These are phyloP conservation scores for Rhagonycha fulva DNA, from an alignment of 2,888 invertebrate species.

Conservation along the genomic window DNA sequence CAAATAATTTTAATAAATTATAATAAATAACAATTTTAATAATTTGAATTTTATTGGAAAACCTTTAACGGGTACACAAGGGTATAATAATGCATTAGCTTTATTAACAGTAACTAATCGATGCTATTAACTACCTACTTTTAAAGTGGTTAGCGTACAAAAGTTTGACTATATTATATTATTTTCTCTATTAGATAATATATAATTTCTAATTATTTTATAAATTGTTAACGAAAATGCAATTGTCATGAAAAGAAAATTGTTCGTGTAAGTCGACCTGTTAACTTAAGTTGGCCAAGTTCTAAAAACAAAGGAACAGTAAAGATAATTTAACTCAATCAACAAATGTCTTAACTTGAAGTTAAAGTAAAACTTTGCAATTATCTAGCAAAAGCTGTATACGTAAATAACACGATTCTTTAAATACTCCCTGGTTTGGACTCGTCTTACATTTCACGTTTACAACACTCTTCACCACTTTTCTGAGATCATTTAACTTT, in stretches of 20 bases:
- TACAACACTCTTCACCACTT: constrained; percentile 12
- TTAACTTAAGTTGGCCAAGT: background rate
- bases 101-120: background rate
- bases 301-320: background rate
- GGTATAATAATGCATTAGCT: background rate
- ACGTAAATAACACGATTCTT: constrained; percentile 17
- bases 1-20: background rate
- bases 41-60: background rate
- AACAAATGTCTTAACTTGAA: constrained; percentile 8
- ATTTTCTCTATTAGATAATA: background rate
- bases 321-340: constrained; percentile 2
- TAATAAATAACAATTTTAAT: background rate
- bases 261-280: background rate
- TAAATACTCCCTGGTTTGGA: constrained; percentile 9
- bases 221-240: background rate
- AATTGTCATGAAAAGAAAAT: background rate
- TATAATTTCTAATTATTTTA: background rate
- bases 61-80: background rate
- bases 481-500: constrained; percentile 15
- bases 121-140: background rate
- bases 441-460: constrained; percentile 11
- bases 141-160: background rate
- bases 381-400: constrained; percentile 5
- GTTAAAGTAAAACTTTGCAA: constrained; percentile 5
- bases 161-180: background rate